phyloP scores from a whole-genome alignment of 2,113 vertebrate species.

The Motacilla tschutschensis region DNA sequence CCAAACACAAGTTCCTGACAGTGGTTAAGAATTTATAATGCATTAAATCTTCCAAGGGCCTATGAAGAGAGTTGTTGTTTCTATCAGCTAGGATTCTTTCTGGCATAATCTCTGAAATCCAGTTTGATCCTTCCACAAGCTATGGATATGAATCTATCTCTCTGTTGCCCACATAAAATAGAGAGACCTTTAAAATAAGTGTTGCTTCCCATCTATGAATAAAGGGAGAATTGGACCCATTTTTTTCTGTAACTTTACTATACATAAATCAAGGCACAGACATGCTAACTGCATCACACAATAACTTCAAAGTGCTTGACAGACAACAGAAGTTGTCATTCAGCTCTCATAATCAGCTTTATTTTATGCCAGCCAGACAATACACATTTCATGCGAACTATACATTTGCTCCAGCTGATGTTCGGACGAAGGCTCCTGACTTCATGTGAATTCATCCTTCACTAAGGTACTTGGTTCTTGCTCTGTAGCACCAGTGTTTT shows the following conservation, averaged over 20 bases:
- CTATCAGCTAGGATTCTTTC: background rate
- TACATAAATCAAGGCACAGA: slow-evolving; percentile 23
- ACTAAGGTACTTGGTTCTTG: slow-evolving; percentile 54
- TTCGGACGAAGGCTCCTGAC: background rate
- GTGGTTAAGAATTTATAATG: background rate
- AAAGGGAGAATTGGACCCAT: background rate
- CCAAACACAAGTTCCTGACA: background rate
- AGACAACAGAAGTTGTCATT: slow-evolving; percentile 4
- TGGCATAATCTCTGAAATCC: background rate
- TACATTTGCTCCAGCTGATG: slow-evolving; percentile 15
- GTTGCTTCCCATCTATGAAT: background rate
- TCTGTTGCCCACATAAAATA: fast-evolving
- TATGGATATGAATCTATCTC: background rate
- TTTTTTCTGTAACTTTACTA: slow-evolving; percentile 23
- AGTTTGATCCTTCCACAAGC: background rate
- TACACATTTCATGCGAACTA: slow-evolving; percentile 64
- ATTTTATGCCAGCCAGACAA: slow-evolving; percentile 55
- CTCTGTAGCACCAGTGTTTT: slow-evolving; percentile 58
- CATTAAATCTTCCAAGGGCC: background rate
- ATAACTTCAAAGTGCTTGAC: background rate
- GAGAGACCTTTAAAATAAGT: background rate
- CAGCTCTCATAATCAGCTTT: slow-evolving; percentile 54
- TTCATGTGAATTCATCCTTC: background rate
- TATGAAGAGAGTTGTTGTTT: background rate
- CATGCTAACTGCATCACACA: background rate